phyloP scores from a whole-genome alignment of 2,888 invertebrate genomes.

The Zeuzera pyrina region DNA sequence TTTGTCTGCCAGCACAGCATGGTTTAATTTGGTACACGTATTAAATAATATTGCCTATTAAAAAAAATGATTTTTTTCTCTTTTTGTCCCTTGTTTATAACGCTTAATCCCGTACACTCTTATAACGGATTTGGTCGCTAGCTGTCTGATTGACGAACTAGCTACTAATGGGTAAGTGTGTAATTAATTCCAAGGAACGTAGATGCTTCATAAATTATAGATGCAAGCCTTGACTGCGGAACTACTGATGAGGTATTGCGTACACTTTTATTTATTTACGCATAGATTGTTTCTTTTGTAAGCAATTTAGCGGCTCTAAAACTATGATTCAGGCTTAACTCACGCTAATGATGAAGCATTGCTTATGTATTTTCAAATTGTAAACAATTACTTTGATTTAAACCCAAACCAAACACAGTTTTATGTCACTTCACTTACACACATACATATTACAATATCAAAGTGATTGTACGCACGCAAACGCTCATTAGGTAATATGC shows the following conservation, averaged over 20 bases:
- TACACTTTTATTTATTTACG: conserved; percentile 16
- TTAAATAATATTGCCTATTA: conserved; percentile 46
- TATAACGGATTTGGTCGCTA: conserved; percentile 58
- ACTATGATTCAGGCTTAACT: neutral
- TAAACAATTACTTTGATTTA: conserved; percentile 22
- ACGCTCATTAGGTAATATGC: too few species aligned
- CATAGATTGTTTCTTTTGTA: conserved; percentile 13
- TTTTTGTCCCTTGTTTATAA: conserved; percentile 62
- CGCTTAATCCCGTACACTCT: conserved; percentile 60
- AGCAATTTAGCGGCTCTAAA: conserved; percentile 4
- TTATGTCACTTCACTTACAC: conserved; percentile 12
- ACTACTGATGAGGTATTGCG: conserved; percentile 8
- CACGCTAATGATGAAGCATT: neutral
- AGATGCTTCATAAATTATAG: conserved; percentile 53
- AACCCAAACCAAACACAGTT: conserved; percentile 8
- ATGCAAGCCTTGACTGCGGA: conserved; percentile 22
- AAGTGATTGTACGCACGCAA: conserved; percentile 35
- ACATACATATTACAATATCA: conserved; percentile 17
- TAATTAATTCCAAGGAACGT: conserved; percentile 31
- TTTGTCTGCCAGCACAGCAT: conserved; percentile 62
- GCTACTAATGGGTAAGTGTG: conserved; percentile 84
- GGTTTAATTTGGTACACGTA: conserved; percentile 41
- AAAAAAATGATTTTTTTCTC: conserved; percentile 47
- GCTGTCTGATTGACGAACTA: conserved; percentile 91
- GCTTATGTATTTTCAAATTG: conserved; percentile 2